Base-by-base conservation (phyloP, 2,888 invertebrate species). In the Charanyca ferruginea region DNA sequence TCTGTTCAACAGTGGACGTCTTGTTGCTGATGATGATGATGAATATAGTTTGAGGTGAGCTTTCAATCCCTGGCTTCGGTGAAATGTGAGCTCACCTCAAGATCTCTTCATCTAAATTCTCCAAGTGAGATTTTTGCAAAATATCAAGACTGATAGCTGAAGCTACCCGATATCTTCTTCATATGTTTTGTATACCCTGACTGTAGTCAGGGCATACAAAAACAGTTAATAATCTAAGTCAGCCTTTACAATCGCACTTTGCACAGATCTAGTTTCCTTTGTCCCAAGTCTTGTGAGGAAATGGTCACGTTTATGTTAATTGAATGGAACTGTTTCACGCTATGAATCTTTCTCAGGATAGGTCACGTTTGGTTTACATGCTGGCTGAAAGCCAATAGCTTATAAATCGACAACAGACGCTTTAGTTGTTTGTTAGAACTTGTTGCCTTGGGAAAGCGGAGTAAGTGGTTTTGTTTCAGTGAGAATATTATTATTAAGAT, bases 371-470 rank as follows among this genome's bases (percentile, higher is more conserved):
- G 28, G 64, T 69, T 60, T 64, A 69, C 69, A 22, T 53, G 51
- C 73, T 79, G 79, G 79, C 73, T 62, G 59, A 69, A 61, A 69
- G 73, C 79, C 79, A 79, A 79, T 61, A 53, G 58, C 51, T 55
- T 66, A 62, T 69, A 76, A 63, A 79, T 79, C 62, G 61, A 64
- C 54, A 51, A 64, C 47, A 72, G 54, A 45, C 51, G 44, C 23
- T 22, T 66, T 35, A 25, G 20, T 67, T 66, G 52, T 69, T n/a
- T 73, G 45, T 52, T 67, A 55, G 67, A 76, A 73, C 68, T 64
- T 62, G 66, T 75, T 69, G 65, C 22, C 54, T 72, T 68, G 64
- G 53, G 65, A 73, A 79, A 71, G 48, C 22, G 25, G 32, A 53
- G 42, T 9, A 20, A 48, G 42, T 22, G 20, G 55, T 74, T 78